These are phyloP conservation scores for Steinernema scapterisci DNA, from an alignment of 2,888 invertebrate genomes.

Conservation along the genomic window DNA sequence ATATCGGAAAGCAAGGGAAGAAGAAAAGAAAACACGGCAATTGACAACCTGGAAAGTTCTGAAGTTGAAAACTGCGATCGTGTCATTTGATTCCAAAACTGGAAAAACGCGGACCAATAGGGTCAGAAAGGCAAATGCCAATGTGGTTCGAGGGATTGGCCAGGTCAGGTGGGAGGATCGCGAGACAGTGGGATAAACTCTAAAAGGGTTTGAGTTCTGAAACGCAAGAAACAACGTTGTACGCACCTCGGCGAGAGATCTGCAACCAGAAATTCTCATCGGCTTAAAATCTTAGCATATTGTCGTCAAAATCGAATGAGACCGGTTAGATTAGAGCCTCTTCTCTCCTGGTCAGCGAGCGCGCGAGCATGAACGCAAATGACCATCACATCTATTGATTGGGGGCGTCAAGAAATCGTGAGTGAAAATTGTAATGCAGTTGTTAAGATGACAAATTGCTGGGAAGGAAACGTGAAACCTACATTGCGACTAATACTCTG, in stretches of 20 bases:
- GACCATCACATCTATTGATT: conserved; percentile 26
- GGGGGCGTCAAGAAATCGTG: conserved; percentile 23
- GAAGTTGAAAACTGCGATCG: too few species aligned
- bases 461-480: conserved; percentile 9
- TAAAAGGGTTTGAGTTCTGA: too few species aligned
- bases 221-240: too few species aligned
- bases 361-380: conserved; percentile 32
- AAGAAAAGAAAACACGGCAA: not conserved
- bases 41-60: too few species aligned
- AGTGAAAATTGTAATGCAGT: conserved; percentile 23
- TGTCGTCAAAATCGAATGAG: conserved; percentile 32
- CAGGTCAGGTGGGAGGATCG: too few species aligned
- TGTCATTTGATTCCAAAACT: not conserved
- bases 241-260: not conserved
- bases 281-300: conserved; percentile 30
- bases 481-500: not conserved
- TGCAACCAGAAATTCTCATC: conserved; percentile 12
- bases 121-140: too few species aligned
- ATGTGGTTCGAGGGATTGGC: too few species aligned
- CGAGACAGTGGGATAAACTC: not conserved
- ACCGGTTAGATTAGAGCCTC: conserved; percentile 32
- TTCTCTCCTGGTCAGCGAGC: conserved; percentile 32
- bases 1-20: not conserved
- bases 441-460: conserved; percentile 18
- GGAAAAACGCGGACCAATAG: too few species aligned